Evolutionary conservation across 2,113 vertebrate species (phyloP).

Genomic region (Burhinus oedicnemus): DNA sequence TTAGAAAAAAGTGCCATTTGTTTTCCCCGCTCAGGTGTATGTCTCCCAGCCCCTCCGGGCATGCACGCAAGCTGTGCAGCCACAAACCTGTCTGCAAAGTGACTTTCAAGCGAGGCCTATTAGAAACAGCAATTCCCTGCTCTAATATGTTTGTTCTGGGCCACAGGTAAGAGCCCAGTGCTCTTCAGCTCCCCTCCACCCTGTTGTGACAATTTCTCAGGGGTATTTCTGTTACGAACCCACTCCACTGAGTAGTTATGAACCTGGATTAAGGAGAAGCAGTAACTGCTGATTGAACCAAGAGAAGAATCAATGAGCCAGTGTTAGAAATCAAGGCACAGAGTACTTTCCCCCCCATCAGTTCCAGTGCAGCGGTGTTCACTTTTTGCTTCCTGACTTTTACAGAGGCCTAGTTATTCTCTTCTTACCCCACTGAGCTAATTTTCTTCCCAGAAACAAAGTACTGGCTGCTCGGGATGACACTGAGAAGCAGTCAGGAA

Average conservation of each 20-base stretch:
- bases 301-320: slow-evolving; percentile 61
- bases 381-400: slow-evolving; percentile 8
- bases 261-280: slow-evolving; percentile 43
- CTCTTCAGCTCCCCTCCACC: neutral
- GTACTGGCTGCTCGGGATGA: neutral
- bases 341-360: neutral
- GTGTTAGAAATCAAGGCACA: slow-evolving; percentile 30
- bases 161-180: neutral
- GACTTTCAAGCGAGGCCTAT: neutral
- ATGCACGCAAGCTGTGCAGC: neutral
- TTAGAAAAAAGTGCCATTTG: neutral
- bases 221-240: neutral
- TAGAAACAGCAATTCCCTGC: neutral
- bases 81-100: neutral
- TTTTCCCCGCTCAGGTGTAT: neutral
- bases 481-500: neutral
- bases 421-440: neutral
- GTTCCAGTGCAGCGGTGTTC: slow-evolving; percentile 1
- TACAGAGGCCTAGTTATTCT: slow-evolving; percentile 1
- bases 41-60: neutral
- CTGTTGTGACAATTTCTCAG: neutral
- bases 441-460: slow-evolving; percentile 35
- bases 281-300: slow-evolving; percentile 63
- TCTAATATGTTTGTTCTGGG: neutral
- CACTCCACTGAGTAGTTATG: neutral